These are phyloP conservation scores for Cerastis rubricosa DNA, from an alignment of 2,888 invertebrate genomes.

Conservation along the genomic window DNA sequence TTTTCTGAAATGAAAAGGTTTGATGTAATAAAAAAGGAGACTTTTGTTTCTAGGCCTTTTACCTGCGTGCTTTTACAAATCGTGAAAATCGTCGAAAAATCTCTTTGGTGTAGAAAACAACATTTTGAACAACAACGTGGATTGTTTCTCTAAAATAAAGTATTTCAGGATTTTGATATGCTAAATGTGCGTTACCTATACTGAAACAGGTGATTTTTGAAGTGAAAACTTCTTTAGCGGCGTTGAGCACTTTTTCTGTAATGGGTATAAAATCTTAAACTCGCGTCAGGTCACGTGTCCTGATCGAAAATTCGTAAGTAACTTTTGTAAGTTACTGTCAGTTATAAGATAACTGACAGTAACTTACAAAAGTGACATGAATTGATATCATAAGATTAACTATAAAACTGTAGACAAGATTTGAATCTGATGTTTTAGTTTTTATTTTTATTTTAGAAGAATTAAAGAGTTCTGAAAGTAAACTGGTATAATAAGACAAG, in stretches of 20 bases:
- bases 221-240: too few relatives aligned
- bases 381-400: background rate
- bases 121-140: background rate
- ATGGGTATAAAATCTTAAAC: too few relatives aligned
- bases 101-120: background rate
- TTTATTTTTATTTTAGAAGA: too few relatives aligned
- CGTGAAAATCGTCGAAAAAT: background rate
- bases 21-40: background rate
- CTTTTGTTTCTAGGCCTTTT: too few relatives aligned
- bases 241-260: too few relatives aligned
- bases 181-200: background rate
- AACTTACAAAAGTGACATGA: background rate
- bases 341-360: background rate
- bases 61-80: too few relatives aligned
- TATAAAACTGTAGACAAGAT: background rate
- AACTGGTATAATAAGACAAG: too few relatives aligned
- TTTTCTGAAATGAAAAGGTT: constrained; percentile 7
- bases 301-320: too few relatives aligned
- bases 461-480: too few relatives aligned
- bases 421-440: background rate
- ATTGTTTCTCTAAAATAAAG: background rate
- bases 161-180: background rate
- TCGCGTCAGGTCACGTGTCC: too few relatives aligned
- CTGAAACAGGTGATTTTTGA: background rate
- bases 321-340: too few relatives aligned